Evolutionary conservation across 2,888 invertebrate species (phyloP), one percentile per base, ranked within the genome.

Genomic region (Neoscelio sp.): DNA sequence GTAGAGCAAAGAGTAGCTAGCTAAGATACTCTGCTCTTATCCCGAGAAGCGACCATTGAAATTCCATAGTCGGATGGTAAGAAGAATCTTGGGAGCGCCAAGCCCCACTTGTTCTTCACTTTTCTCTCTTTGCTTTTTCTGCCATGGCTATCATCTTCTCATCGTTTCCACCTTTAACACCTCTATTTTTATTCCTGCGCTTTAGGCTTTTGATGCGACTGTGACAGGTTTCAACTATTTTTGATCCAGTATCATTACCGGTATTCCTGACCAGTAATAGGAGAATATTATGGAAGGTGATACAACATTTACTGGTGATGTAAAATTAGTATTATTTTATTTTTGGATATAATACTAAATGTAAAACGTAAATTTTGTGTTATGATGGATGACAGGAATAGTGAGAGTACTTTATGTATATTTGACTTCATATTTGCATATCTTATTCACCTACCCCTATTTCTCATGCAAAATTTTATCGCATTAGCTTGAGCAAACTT

Each of bases 1-100:
- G 74, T 30, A 71, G 65, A 71, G 75, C 74, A 75, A 70, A 67
- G 76, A 80, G 70, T 64, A 50, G 46, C 35, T 58, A 62, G 62
- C 62, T 58, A 64, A 60, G 60, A 70, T 70, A 71, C 70, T 70
- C 54, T 40, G 40, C 52, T 77, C 62, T 60, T 78, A 62, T 68
- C 65, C 23, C 42, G 67, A 79, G 80, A 81, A 67, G 62, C 60
- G 74, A 75, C 77, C 81, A 82, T 80, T 83, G 82, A 84, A 86
- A 86, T 86, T 85, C 84, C 85, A 86, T 85, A 85, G 85, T 83
- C 83, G 83, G 78, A 80, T 76, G 81, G 75, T 79, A 82, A 60
- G 73, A 81, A 74, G 80, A 82, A 82, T 80, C 79, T 68, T 60
- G 70, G 64, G 58, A 77, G 60, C 64, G 71, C 44, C 52, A 54